Evolutionary conservation across 1,140 invertebrate genomes (phyloP).

Genomic region (Coenobita brevimanus): DNA sequence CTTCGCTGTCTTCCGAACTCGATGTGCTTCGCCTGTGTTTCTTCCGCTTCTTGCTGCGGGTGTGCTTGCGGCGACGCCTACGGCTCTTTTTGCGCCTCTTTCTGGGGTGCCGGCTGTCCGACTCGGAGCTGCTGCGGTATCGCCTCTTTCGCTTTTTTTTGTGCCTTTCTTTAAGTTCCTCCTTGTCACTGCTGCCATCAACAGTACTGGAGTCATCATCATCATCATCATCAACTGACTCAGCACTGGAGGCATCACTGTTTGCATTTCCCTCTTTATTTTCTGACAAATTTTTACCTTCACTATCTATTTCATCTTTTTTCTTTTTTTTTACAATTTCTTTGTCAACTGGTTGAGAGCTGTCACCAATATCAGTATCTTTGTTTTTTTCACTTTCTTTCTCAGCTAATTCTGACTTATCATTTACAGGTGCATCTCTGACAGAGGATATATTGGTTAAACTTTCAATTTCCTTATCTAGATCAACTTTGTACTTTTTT

Average conservation of each 20-base stretch:
- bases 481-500: constrained; percentile 68
- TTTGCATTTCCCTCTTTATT: too few relatives aligned
- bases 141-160: constrained; percentile 49
- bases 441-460: constrained; percentile 34
- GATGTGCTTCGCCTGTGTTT: constrained; percentile 17
- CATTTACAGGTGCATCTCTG: not conserved
- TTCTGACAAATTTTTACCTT: too few relatives aligned
- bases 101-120: constrained; percentile 13
- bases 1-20: not conserved
- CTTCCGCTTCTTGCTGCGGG: constrained; percentile 34
- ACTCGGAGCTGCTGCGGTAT: constrained; percentile 23
- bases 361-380: too few relatives aligned
- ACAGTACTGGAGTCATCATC: not conserved
- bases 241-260: too few relatives aligned
- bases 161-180: not conserved
- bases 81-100: constrained; percentile 47
- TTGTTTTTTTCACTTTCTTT: not conserved
- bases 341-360: too few relatives aligned
- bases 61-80: constrained; percentile 36
- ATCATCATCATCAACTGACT: constrained; percentile 13
- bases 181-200: constrained; percentile 15
- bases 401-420: not conserved
- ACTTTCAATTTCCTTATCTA: constrained; percentile 58
- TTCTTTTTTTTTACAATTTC: not conserved
- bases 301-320: not conserved